phyloP scores from a whole-genome alignment of 2,113 vertebrate species.

The Pachypanchax playfairii region DNA sequence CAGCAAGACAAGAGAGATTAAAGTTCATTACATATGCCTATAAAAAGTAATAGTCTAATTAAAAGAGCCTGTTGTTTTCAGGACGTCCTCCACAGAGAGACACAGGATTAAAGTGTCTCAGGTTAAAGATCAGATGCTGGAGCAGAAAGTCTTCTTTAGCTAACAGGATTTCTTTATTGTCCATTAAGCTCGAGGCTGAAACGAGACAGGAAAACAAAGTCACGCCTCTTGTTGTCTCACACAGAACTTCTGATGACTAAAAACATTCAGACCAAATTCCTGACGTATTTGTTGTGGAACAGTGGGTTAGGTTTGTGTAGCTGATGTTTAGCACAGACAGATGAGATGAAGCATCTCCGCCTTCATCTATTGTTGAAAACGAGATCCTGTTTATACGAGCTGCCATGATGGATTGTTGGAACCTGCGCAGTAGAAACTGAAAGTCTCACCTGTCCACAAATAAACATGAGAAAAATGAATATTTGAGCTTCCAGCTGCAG shows the following conservation, averaged over 20 bases:
- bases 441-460: no score
- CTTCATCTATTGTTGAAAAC: no score
- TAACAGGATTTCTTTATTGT: constrained; percentile 20
- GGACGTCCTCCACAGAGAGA: constrained; percentile 2
- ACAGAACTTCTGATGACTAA: background rate
- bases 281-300: no score
- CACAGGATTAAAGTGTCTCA: constrained; percentile 14
- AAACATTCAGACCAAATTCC: background rate
- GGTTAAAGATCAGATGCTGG: constrained; percentile 26
- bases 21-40: constrained; percentile 19
- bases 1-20: constrained; percentile 4
- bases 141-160: constrained; percentile 8
- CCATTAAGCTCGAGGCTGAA: background rate
- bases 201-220: background rate
- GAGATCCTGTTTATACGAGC: no score
- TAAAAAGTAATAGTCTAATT: constrained; percentile 23
- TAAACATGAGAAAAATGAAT: no score
- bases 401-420: no score
- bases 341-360: no score
- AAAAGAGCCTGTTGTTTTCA: constrained; percentile 2
- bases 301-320: background rate
- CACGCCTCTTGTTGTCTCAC: background rate
- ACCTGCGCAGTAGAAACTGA: no score
- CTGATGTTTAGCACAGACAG: no score
- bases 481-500: no score